Conservation (phyloP, 1,140 invertebrate species). For the Papilio aristodemus region DNA sequence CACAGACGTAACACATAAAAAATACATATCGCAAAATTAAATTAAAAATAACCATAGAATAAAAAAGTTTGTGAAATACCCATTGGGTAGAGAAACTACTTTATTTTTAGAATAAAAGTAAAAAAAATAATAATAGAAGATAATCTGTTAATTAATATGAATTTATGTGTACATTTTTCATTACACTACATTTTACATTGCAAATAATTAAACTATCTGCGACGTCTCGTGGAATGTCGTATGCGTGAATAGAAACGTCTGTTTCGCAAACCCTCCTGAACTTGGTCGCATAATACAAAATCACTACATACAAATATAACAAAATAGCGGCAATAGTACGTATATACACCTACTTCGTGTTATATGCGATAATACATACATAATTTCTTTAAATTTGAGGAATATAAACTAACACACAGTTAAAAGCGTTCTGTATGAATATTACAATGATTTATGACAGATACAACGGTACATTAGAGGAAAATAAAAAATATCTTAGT, state of each 20-base stretch:
- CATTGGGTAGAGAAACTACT: neutral
- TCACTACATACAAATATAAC: constrained; percentile 63
- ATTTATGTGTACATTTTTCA: neutral
- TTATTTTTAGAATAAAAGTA: neutral
- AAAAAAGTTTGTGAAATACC: constrained; percentile 40
- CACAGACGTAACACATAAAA: neutral
- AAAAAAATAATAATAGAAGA: neutral
- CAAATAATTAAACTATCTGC: neutral
- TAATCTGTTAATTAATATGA: neutral
- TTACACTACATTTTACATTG: neutral
- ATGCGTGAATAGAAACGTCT: constrained; percentile 50
- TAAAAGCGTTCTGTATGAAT: constrained; percentile 16
- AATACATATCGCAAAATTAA: constrained; percentile 13
- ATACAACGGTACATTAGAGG: constrained; percentile 46
- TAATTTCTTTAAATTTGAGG: constrained; percentile 54
- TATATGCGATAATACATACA: constrained; percentile 62
- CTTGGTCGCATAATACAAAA: constrained; percentile 60
- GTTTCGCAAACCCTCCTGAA: constrained; percentile 48
- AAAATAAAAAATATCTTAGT: constrained; percentile 73
- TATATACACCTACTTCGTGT: constrained; percentile 68
- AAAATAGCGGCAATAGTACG: constrained; percentile 73
- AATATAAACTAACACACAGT: constrained; percentile 48
- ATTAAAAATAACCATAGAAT: constrained; percentile 53
- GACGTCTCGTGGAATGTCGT: neutral
- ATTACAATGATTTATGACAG: constrained; percentile 33